Percentiles rank a stretch among this genome's conserved stretches.
phyloP scores from a whole-genome alignment of 2,113 vertebrate species.

The Cepphus grylle region DNA sequence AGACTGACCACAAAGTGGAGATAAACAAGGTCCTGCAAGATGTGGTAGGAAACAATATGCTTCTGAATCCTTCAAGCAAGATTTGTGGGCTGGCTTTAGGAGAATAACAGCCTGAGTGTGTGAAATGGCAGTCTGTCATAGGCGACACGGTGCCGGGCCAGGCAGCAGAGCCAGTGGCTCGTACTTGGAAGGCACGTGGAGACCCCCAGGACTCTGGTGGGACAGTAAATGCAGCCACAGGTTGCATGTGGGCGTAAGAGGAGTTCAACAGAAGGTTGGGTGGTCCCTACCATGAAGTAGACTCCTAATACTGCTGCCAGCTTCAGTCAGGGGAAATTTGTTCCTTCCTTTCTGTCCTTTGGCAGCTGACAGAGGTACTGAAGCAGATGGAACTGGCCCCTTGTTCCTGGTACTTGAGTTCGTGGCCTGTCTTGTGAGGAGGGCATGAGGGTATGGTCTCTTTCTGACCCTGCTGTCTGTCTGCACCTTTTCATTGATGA shows the following conservation, averaged over 20 bases:
- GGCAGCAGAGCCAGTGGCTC: background rate
- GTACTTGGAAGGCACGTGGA: accelerated
- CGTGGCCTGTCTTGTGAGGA: no score
- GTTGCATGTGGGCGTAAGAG: background rate
- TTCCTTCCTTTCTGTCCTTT: no score
- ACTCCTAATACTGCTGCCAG: conserved; percentile 36
- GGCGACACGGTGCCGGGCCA: background rate
- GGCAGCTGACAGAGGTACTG: no score
- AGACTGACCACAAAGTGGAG: conserved; percentile 32
- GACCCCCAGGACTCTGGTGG: background rate
- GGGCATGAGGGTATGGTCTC: no score
- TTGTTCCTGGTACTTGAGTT: no score
- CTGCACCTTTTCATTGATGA: no score
- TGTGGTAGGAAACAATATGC: background rate
- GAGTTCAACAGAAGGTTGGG: background rate
- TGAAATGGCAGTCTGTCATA: background rate
- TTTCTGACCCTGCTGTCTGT: no score
- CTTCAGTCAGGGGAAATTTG: background rate
- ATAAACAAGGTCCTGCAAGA: conserved; percentile 41
- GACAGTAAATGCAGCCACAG: background rate
- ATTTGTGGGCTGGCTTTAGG: background rate
- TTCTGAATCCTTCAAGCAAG: background rate
- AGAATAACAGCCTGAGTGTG: background rate
- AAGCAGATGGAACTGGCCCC: no score
- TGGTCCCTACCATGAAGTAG: background rate